Evolutionary conservation across 1,140 invertebrate genomes (phyloP).

Genomic region (Tetramorium parvispinum): DNA sequence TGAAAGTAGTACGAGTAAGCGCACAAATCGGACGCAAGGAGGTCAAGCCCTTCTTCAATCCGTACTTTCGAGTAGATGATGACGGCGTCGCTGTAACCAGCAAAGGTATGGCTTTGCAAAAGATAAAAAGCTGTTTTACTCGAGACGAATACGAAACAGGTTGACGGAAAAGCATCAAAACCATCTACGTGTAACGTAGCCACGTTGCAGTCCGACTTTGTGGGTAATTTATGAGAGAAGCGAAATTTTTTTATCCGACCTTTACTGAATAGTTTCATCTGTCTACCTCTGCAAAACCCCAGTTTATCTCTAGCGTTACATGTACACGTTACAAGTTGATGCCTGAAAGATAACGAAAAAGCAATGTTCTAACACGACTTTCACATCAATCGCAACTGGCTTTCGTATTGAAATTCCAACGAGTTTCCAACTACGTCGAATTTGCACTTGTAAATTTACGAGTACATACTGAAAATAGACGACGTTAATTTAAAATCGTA

Average conservation of each 20-base stretch:
- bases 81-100: background rate
- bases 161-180: conserved; percentile 17
- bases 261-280: background rate
- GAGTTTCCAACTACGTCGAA: background rate
- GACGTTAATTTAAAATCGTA: background rate
- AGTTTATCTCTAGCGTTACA: background rate
- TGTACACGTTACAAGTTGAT: background rate
- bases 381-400: background rate
- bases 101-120: background rate
- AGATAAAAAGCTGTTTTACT: background rate
- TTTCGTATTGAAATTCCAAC: background rate
- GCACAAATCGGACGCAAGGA: conserved; percentile 14
- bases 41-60: conserved; percentile 18
- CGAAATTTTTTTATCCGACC: background rate
- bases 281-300: background rate
- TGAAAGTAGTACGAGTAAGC: conserved; percentile 18
- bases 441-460: conserved; percentile 7
- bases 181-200: background rate
- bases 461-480: background rate
- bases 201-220: background rate
- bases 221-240: background rate
- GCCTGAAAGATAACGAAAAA: background rate
- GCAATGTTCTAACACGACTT: background rate
- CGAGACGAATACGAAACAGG: background rate
- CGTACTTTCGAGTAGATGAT: background rate